phyloP scores from a whole-genome alignment of 2,797 vertebrate species.

The Austrolebias charrua region DNA sequence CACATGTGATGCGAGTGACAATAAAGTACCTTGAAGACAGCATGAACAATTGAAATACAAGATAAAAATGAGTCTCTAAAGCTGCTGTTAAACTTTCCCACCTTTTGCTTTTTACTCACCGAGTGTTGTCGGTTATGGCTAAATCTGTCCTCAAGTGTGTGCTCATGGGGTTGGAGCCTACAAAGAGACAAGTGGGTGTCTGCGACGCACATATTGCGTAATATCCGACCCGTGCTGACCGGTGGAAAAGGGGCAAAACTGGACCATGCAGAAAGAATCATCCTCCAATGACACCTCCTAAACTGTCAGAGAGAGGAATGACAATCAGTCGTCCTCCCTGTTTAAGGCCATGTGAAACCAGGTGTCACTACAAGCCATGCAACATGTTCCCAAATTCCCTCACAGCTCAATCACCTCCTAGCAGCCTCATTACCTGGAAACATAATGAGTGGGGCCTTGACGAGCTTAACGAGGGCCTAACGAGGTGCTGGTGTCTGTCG shows the following conservation, averaged over 20 bases:
- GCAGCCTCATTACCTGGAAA: constrained; percentile 60
- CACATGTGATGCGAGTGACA: no score
- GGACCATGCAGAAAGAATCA: no score
- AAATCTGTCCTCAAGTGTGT: neutral
- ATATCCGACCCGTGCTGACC: no score
- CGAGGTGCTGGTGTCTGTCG: constrained; percentile 60
- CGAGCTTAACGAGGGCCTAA: constrained; percentile 62
- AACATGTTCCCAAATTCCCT: constrained; percentile 39
- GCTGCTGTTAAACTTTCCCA: neutral
- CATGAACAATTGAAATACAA: neutral
- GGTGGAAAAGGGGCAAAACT: no score
- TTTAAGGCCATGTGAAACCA: constrained; percentile 11
- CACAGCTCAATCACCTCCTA: constrained; percentile 56
- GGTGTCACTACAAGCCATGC: constrained; percentile 19
- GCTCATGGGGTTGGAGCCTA: neutral
- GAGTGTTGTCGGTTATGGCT: neutral
- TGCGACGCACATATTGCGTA: no score
- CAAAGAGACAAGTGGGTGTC: neutral
- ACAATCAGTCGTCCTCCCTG: neutral
- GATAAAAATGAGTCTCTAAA: neutral
- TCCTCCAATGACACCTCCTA: neutral
- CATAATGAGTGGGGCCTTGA: constrained; percentile 61
- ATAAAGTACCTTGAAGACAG: no score
- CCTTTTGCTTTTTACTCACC: neutral
- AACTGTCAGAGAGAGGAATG: neutral